Percentiles rank a stretch among this genome's conserved stretches.
These are phyloP conservation scores for Parelbella ahira DNA, from an alignment of 2,888 invertebrate species.

Conservation along the genomic window DNA sequence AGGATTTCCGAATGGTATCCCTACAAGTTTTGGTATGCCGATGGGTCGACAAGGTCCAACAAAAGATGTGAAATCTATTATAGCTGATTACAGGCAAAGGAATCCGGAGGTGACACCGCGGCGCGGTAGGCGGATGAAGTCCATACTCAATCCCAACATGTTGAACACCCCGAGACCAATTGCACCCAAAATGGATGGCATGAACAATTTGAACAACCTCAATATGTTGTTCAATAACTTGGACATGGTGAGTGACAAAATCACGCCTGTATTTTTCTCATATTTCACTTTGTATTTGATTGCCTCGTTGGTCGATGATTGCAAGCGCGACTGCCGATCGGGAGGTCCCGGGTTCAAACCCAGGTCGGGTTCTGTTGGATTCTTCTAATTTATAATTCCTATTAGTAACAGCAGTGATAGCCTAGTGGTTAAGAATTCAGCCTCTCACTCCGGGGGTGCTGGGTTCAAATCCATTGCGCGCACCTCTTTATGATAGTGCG, in stretches of 20 bases:
- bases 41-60: slow-evolving; percentile 87
- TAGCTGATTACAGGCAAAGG: slow-evolving; percentile 88
- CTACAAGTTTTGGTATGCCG: slow-evolving; percentile 69
- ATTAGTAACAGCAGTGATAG: too few relatives aligned
- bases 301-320: too few relatives aligned
- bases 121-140: slow-evolving; percentile 83
- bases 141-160: slow-evolving; percentile 69
- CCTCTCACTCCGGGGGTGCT: too few relatives aligned
- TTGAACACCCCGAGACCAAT: slow-evolving; percentile 66
- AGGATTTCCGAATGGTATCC: slow-evolving; percentile 80
- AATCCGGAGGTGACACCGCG: slow-evolving; percentile 87
- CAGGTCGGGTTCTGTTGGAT: too few relatives aligned
- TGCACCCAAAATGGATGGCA: slow-evolving; percentile 61
- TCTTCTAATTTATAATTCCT: too few relatives aligned
- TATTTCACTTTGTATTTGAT: too few relatives aligned
- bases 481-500: too few relatives aligned
- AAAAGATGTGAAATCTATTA: slow-evolving; percentile 90
- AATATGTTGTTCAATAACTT: slow-evolving; percentile 73
- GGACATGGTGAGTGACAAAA: slow-evolving; percentile 74
- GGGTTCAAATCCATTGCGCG: too few relatives aligned
- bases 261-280: too few relatives aligned
- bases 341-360: too few relatives aligned
- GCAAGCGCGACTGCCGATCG: too few relatives aligned
- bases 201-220: slow-evolving; percentile 52
- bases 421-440: too few relatives aligned